Evolutionary conservation across 2,888 invertebrate genomes (phyloP), one percentile per base, ranked within the genome.

Genomic region (Leptopilina myrica): DNA sequence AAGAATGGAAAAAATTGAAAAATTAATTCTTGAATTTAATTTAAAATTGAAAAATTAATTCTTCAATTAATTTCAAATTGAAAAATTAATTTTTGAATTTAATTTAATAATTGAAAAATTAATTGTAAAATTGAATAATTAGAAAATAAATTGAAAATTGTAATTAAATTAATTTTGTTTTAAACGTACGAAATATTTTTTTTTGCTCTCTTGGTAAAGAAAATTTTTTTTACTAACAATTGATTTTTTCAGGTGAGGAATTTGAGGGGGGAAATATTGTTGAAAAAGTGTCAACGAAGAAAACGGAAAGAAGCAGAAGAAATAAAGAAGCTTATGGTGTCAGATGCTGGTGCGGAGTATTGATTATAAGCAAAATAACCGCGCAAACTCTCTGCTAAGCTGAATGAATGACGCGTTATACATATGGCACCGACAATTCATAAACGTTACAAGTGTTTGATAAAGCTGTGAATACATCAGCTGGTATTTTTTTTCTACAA

Each of bases 341-440:
- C 59, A 43, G 78, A 62, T 64, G 46, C 26, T 49, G 64, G 53
- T 77, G 73, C 64, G 64, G 69, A 49, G 73, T 78, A 78, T 78
- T 78, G 78, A 78, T 78, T 78, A 49, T 64, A 43, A 59, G 77
- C 26, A 53, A 33, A 33, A 82, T 79, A 85, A 84, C 83, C 89
- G 90, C 90, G 89, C 90, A 90, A 89, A 86, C 89, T 89, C 88
- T 80, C 80, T 83, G 49, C 76, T 76, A 26, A 33, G 76, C 80
- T 86, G 84, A 87, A 90, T 89, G 89, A 89, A 89, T 87, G 90
- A 89, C 89, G 88, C 6, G 86, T 88, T 86, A 87, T 85, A 86
- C 88, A 87, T 89, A 89, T 87, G 86, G 87, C 88, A 86, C 85
- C 80, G 80, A 79, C 84, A 76, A 82, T 82, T 84, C 81, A 80